Evolutionary conservation across 2,797 vertebrate genomes (phyloP).

Genomic region (Propithecus deckenii): DNA sequence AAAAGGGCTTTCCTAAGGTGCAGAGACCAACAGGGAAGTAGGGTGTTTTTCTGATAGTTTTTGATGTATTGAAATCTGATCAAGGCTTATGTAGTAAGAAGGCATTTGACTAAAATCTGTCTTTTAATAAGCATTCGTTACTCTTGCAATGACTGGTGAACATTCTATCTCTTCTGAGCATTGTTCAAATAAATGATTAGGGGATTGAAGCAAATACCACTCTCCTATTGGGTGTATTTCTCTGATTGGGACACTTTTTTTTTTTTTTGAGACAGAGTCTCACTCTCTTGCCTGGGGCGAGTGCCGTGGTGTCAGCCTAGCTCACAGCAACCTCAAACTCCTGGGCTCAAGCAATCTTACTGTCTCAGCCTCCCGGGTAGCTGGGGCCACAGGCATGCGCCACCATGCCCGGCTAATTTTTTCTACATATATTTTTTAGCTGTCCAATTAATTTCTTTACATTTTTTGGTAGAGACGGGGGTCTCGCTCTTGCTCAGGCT

Average conservation of each 20-base stretch:
- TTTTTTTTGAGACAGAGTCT: too few relatives aligned
- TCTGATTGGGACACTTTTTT: background rate
- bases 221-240: background rate
- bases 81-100: background rate
- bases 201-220: background rate
- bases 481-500: too few relatives aligned
- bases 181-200: background rate
- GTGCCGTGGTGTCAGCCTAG: too few relatives aligned
- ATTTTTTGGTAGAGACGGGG: too few relatives aligned
- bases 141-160: background rate
- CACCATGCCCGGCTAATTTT: too few relatives aligned
- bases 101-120: background rate
- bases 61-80: background rate
- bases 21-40: background rate
- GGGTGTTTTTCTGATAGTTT: background rate
- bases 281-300: too few relatives aligned
- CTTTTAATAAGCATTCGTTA: background rate
- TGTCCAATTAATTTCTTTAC: too few relatives aligned
- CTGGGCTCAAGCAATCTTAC: too few relatives aligned
- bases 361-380: too few relatives aligned
- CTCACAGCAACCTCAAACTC: too few relatives aligned
- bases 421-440: too few relatives aligned
- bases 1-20: background rate
- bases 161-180: background rate
- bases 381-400: too few relatives aligned